Conservation (phyloP, 1,140 invertebrate species). For the Lordiphosa clarofinis region DNA sequence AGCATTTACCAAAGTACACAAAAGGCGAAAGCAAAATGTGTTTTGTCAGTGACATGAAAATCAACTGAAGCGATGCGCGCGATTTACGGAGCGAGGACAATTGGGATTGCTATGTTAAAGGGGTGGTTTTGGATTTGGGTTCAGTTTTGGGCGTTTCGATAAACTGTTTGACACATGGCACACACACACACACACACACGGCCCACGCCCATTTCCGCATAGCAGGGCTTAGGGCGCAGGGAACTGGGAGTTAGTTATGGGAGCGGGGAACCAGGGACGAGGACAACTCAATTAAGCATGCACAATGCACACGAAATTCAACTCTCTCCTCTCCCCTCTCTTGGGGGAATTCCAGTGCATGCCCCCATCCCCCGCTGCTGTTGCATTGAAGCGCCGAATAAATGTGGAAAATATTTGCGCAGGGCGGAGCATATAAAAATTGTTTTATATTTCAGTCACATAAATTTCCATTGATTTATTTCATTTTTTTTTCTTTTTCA, state of each 20-base stretch:
- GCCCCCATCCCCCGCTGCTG: not conserved
- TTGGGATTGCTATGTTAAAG: constrained; percentile 12
- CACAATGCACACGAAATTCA: constrained; percentile 73
- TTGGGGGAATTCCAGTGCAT: constrained; percentile 52
- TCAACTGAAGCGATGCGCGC: constrained; percentile 59
- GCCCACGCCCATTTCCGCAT: constrained; percentile 28
- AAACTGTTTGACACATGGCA: constrained; percentile 56
- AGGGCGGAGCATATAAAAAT: constrained; percentile 31
- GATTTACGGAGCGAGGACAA: constrained; percentile 49
- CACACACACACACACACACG: constrained; percentile 11
- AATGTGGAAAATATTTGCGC: constrained; percentile 35
- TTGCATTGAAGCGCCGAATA: constrained; percentile 42
- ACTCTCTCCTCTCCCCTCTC: constrained; percentile 21
- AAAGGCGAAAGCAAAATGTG: constrained; percentile 50
- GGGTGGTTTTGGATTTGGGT: not conserved
- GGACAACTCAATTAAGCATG: constrained; percentile 72
- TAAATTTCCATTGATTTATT: constrained; percentile 66
- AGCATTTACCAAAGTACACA: constrained; percentile 55
- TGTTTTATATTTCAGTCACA: constrained; percentile 68
- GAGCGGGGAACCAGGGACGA: not conserved
- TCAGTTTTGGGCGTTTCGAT: constrained; percentile 31
- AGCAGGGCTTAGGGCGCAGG: constrained; percentile 3
- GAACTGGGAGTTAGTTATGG: not conserved
- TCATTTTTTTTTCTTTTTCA: constrained; percentile 30
- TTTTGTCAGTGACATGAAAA: constrained; percentile 71